phyloP scores from a whole-genome alignment of 2,113 vertebrate genomes.

The Brachypteracias leptosomus region DNA sequence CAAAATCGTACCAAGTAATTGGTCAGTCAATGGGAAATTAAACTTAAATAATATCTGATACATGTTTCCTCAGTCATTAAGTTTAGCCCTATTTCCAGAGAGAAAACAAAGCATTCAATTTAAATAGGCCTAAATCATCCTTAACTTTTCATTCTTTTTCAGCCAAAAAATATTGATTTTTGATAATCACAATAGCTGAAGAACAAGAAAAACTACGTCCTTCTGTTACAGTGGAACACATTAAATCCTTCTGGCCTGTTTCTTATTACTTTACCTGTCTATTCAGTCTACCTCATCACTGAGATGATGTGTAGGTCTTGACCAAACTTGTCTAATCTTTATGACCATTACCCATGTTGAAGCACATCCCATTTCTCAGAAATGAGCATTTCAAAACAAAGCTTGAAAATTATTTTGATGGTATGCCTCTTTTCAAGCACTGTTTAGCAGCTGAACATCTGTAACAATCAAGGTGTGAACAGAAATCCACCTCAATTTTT shows the following conservation, averaged over 20 bases:
- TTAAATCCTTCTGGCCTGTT: no score
- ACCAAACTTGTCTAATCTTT: neutral
- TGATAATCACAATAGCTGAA: neutral
- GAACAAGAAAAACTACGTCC: neutral
- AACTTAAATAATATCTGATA: neutral
- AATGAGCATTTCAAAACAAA: neutral
- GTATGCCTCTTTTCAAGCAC: neutral
- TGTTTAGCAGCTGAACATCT: neutral
- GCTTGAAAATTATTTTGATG: neutral
- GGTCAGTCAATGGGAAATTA: neutral
- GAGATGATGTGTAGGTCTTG: neutral
- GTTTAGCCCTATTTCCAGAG: neutral
- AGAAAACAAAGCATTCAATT: neutral
- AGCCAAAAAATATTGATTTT: neutral
- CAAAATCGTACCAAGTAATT: neutral
- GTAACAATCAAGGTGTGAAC: neutral
- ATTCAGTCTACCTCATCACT: neutral
- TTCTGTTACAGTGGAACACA: neutral
- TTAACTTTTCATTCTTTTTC: neutral
- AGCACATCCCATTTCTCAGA: neutral
- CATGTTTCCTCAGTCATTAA: neutral
- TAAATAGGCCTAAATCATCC: neutral
- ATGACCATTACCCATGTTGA: neutral
- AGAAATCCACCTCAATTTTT: neutral
- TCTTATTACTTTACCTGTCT: neutral